phyloP scores from a whole-genome alignment of 2,888 invertebrate species.

The Melanargia galathea region DNA sequence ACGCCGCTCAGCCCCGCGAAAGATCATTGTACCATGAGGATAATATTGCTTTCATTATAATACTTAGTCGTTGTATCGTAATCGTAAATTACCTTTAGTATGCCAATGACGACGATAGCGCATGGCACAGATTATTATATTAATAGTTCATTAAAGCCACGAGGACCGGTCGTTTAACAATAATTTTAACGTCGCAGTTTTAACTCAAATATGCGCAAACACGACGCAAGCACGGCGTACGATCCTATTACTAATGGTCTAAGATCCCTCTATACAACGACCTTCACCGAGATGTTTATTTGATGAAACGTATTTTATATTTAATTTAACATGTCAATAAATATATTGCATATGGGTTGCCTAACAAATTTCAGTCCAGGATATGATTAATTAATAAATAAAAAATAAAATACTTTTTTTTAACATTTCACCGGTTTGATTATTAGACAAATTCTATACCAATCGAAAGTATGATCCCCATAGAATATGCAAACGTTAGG shows the following conservation, averaged over 20 bases:
- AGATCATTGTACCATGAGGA: not conserved
- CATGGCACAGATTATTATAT: slow-evolving; percentile 30
- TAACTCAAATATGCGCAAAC: slow-evolving; percentile 27
- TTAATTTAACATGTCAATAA: too few relatives aligned
- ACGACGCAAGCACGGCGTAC: slow-evolving; percentile 22
- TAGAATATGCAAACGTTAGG: too few relatives aligned
- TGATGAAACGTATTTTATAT: too few relatives aligned
- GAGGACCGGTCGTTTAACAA: slow-evolving; percentile 29
- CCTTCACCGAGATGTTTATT: too few relatives aligned
- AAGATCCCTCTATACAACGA: too few relatives aligned
- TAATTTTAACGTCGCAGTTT: slow-evolving; percentile 35
- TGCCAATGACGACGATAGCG: slow-evolving; percentile 4
- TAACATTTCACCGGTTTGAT: too few relatives aligned
- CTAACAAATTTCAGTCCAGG: too few relatives aligned
- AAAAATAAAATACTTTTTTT: too few relatives aligned
- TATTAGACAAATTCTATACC: too few relatives aligned
- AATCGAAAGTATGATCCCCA: too few relatives aligned
- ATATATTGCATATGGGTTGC: too few relatives aligned
- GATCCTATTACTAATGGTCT: slow-evolving; percentile 11
- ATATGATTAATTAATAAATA: too few relatives aligned
- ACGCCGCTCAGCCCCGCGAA: not conserved
- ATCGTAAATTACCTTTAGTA: not conserved
- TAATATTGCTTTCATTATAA: slow-evolving; percentile 5
- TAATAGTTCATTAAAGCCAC: slow-evolving; percentile 39
- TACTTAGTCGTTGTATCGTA: slow-evolving; percentile 13